Evolutionary conservation across 2,797 vertebrate genomes (phyloP).

Genomic region (Sphaeramia orbicularis): DNA sequence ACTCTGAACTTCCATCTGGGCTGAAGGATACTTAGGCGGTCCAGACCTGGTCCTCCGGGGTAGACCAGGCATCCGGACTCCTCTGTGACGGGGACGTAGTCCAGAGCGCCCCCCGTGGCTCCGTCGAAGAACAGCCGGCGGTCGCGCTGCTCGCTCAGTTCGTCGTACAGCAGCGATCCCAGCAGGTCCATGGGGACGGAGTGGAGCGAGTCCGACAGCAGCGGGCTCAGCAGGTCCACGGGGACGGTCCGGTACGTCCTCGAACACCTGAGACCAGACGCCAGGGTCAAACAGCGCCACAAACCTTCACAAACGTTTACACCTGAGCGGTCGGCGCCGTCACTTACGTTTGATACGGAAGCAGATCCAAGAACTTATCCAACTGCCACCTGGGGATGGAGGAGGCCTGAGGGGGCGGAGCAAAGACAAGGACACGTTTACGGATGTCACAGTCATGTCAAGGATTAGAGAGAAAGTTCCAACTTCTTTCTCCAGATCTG

Average conservation of each 20-base stretch:
- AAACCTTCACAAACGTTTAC: fast-evolving
- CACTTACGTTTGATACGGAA: neutral
- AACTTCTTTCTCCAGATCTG: too few relatives aligned
- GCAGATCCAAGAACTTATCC: too few relatives aligned
- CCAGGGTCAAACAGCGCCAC: neutral
- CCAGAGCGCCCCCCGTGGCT: constrained; percentile 85
- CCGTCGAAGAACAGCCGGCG: constrained; percentile 78
- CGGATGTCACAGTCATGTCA: neutral
- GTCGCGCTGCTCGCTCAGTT: constrained; percentile 83
- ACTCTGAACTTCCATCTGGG: too few relatives aligned
- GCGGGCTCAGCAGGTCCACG: constrained; percentile 21
- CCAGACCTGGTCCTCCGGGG: constrained; percentile 71
- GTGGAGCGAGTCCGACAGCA: constrained; percentile 74
- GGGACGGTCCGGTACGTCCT: fast-evolving
- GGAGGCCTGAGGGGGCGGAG: too few relatives aligned
- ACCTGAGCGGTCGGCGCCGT: too few relatives aligned
- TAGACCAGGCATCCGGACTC: constrained; percentile 79
- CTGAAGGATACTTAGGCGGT: constrained; percentile 88
- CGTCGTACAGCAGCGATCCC: constrained; percentile 85
- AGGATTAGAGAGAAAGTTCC: too few relatives aligned
- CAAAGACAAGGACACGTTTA: too few relatives aligned
- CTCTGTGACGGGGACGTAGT: constrained; percentile 64
- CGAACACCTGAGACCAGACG: constrained; percentile 61
- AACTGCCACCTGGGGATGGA: too few relatives aligned
- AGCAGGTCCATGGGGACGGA: constrained; percentile 75